phyloP scores from a whole-genome alignment of 2,113 vertebrate genomes.

The Nothobranchius furzeri region DNA sequence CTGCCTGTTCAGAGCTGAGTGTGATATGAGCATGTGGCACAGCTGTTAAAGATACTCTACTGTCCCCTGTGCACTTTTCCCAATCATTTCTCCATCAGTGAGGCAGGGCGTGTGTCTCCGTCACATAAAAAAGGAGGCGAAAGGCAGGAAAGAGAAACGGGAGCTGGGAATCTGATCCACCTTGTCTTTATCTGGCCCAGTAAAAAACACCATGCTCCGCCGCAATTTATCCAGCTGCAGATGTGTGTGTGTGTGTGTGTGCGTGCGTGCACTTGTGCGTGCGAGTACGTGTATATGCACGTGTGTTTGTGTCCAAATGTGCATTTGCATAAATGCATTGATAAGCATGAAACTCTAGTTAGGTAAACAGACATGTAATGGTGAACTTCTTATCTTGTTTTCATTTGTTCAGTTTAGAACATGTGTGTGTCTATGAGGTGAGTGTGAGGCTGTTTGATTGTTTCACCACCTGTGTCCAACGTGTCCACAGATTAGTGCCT shows the following conservation, averaged over 20 bases:
- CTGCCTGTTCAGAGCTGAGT: too few relatives aligned
- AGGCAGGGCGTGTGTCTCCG: slow-evolving; percentile 66
- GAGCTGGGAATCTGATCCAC: slow-evolving; percentile 85
- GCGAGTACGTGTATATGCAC: too few relatives aligned
- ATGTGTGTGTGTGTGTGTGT: neutral
- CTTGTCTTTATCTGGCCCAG: slow-evolving; percentile 79
- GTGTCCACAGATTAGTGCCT: slow-evolving; percentile 72
- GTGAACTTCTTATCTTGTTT: slow-evolving; percentile 26
- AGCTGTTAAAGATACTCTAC: slow-evolving; percentile 28
- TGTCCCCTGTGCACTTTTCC: slow-evolving; percentile 19
- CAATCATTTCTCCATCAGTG: slow-evolving; percentile 52
- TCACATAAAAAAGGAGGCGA: slow-evolving; percentile 74
- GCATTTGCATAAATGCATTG: slow-evolving; percentile 33
- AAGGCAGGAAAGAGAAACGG: slow-evolving; percentile 79
- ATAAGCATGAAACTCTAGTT: slow-evolving; percentile 16
- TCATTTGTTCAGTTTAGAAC: slow-evolving; percentile 9
- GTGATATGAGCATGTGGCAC: slow-evolving; percentile 7
- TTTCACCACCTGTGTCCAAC: slow-evolving; percentile 81
- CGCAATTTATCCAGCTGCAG: slow-evolving; percentile 45
- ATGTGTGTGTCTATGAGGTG: slow-evolving; percentile 20
- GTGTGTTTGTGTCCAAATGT: slow-evolving; percentile 1
- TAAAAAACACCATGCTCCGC: slow-evolving; percentile 77
- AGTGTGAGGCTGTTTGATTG: slow-evolving; percentile 74
- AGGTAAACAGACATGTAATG: slow-evolving; percentile 27
- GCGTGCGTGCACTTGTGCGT: too few relatives aligned